Conservation (phyloP, 1,140 invertebrate genomes). For the Oncopodura yosiiana region DNA sequence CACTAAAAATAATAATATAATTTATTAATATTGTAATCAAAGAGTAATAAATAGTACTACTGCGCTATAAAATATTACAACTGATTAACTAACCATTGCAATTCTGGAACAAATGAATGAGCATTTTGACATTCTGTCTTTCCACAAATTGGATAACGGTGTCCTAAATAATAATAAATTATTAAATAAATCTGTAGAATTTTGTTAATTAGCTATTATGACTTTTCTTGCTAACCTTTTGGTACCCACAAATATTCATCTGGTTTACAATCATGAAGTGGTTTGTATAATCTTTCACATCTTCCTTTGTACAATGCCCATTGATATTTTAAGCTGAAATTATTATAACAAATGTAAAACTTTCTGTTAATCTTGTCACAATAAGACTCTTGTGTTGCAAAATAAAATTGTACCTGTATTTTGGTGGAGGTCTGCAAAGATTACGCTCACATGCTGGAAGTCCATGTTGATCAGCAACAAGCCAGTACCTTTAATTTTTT, state of each 20-base stretch:
- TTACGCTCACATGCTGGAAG: constrained; percentile 31
- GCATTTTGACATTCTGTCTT: constrained; percentile 24
- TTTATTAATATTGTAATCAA: no score
- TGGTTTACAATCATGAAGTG: constrained; percentile 33
- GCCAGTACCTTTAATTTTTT: no score
- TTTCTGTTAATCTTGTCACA: background rate
- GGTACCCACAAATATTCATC: constrained; percentile 32
- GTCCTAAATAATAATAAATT: constrained; percentile 6
- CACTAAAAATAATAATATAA: no score
- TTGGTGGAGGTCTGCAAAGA: constrained; percentile 23
- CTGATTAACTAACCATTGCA: no score
- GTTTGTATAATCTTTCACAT: constrained; percentile 29
- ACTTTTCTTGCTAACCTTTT: constrained; percentile 9
- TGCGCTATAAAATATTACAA: no score
- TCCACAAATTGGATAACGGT: constrained; percentile 31
- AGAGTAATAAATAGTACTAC: no score
- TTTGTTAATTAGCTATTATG: no score
- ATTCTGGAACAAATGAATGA: constrained; percentile 30
- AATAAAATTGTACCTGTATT: constrained; percentile 1
- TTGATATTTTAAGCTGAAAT: constrained; percentile 21
- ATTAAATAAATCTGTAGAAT: no score
- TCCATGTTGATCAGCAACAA: constrained; percentile 32
- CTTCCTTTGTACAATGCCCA: constrained; percentile 35
- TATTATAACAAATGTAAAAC: background rate
- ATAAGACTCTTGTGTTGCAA: constrained; percentile 16